A percentile compares a stretch with the other conserved stretches of the same genome.
Conservation (phyloP, 2,797 vertebrate genomes). For the Falco rusticolus region DNA sequence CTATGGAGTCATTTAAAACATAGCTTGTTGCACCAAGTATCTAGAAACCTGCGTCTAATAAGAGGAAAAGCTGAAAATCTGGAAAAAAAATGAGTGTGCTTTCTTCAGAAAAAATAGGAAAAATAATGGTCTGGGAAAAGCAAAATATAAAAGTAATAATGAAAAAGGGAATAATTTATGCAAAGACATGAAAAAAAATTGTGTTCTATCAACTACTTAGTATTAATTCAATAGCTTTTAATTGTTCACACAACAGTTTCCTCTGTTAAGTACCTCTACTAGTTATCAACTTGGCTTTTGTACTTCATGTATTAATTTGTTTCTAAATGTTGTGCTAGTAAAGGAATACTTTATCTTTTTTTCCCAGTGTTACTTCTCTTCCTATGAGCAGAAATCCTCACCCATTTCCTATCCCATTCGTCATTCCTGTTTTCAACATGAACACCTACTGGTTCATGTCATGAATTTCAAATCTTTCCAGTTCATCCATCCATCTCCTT, state of each 20-base stretch:
- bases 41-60: background rate
- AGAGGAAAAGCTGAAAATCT: background rate
- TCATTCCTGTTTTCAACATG: background rate
- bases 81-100: rapidly evolving
- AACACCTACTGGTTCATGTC: background rate
- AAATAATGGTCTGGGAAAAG: background rate
- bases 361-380: background rate
- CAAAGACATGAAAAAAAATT: background rate
- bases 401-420: background rate
- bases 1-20: background rate
- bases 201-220: background rate
- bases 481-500: background rate
- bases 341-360: background rate
- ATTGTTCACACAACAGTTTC: background rate
- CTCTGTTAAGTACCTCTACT: background rate
- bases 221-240: background rate
- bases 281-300: background rate
- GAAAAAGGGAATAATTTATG: background rate
- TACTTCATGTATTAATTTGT: background rate
- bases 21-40: background rate
- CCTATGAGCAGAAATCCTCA: background rate
- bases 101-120: background rate
- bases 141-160: background rate
- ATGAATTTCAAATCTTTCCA: background rate
- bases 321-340: background rate